Base-by-base conservation (phyloP, 2,888 invertebrate genomes). In the Chironomus tentans region DNA sequence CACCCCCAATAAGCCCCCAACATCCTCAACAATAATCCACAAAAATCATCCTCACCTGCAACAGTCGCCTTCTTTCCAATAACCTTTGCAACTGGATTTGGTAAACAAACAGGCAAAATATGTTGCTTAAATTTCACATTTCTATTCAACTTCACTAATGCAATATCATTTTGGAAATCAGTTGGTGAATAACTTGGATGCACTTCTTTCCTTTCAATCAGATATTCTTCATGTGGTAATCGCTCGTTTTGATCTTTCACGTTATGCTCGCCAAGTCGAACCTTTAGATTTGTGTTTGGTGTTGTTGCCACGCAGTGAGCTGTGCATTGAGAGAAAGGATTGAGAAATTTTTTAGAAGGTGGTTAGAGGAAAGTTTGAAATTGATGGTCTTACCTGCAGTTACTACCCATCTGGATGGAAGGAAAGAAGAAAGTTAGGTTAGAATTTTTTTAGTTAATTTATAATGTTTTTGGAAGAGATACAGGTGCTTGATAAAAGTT, bases 221-320 rank as follows among this genome's bases (percentile, higher is more conserved):
- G 89, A 81, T 87, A 96, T 83, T 97, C 96, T 80, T 96, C 96
- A 82, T 95, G 94, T 0, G 91, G 87, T 76, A 92, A 88, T 21
- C 92, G 87, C 81, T 96, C 96, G 13, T 92, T 91, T 18, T 92
- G 89, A 74, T 92, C 94, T 0, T 94, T 84, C 0, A 96, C 95
- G 82, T 97, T 95, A 94, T 95, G 95, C 82, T 97, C 96, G 0
- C 96, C 96, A 0, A 96, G 86, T 1, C 96, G 89, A 0, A 97
- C 94, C 79, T 94, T 91, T 79, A 97, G 88, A 81, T 94, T 94
- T 70, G 90, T 91, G 81, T 95, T 95, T 22, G 95, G 91, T 6
- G 95, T 94, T 74, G 93, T 94, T 78, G 94, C 94, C 72, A 94
- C 94, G 83, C 94, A 95, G 83, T 95, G 95, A 3, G 95, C 95